A percentile compares a stretch with the other conserved stretches of the same genome.
Evolutionary conservation across 1,140 invertebrate species (phyloP).

Genomic region (Drosophila varians): DNA sequence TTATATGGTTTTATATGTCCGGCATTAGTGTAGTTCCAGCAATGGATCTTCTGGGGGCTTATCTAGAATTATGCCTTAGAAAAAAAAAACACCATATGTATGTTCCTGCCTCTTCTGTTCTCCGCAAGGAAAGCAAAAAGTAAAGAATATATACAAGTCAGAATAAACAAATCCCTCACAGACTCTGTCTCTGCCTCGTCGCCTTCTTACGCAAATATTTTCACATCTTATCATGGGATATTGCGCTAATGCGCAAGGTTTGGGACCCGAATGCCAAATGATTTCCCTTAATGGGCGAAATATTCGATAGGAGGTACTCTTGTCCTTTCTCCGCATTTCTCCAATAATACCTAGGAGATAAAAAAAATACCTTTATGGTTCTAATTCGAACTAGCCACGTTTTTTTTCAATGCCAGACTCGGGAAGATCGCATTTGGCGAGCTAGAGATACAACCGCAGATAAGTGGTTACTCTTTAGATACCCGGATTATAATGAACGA

Average conservation of each 20-base stretch:
- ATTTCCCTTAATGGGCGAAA: constrained; percentile 30
- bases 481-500: constrained; percentile 34
- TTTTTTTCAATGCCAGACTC: constrained; percentile 3
- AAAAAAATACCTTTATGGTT: neutral
- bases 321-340: constrained; percentile 39
- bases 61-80: constrained; percentile 45
- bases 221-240: constrained; percentile 69
- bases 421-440: constrained; percentile 35
- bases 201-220: constrained; percentile 76
- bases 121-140: constrained; percentile 10
- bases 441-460: constrained; percentile 23
- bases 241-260: constrained; percentile 68
- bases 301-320: neutral
- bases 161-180: constrained; percentile 1
- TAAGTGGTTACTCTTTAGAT: constrained; percentile 10
- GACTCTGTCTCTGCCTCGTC: constrained; percentile 26
- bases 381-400: neutral
- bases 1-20: constrained; percentile 19
- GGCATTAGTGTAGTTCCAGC: constrained; percentile 24
- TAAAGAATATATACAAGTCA: constrained; percentile 5
- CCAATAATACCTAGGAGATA: constrained; percentile 4
- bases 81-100: constrained; percentile 36
- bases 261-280: constrained; percentile 46
- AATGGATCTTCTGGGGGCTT: constrained; percentile 13
- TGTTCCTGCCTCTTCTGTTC: constrained; percentile 14